These are phyloP conservation scores for Micropterix aruncella DNA, from an alignment of 2,888 invertebrate genomes.

Conservation along the genomic window DNA sequence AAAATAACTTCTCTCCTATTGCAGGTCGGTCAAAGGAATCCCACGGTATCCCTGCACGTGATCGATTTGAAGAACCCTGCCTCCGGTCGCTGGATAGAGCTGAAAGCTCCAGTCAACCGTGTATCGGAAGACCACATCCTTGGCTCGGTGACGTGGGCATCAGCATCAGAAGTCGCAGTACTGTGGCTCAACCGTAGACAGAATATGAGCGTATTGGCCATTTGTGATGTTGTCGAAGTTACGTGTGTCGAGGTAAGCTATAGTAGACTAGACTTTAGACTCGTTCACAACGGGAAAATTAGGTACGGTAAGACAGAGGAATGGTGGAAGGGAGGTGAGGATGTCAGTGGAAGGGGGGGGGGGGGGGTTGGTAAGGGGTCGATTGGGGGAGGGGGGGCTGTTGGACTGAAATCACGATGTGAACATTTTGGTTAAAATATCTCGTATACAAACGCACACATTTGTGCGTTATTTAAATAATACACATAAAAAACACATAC, in stretches of 20 bases:
- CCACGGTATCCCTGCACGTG: constrained; percentile 51
- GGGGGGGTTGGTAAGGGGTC: too few relatives aligned
- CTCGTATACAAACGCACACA: too few relatives aligned
- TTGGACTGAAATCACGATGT: too few relatives aligned
- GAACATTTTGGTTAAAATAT: too few relatives aligned
- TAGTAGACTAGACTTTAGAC: too few relatives aligned
- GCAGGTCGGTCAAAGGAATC: constrained; percentile 61
- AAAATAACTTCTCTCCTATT: constrained; percentile 17
- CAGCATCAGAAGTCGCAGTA: constrained; percentile 47
- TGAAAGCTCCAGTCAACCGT: constrained; percentile 38
- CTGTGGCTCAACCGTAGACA: constrained; percentile 81
- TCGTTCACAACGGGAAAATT: too few relatives aligned
- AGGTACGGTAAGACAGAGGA: too few relatives aligned
- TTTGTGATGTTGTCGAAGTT: constrained; percentile 30
- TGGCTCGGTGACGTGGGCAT: constrained; percentile 61
- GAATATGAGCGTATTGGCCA: constrained; percentile 46
- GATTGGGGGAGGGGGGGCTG: too few relatives aligned
- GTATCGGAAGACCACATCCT: constrained; percentile 50
- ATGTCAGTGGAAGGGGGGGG: too few relatives aligned
- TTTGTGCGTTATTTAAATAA: too few relatives aligned
- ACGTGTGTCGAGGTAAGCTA: constrained; percentile 1
- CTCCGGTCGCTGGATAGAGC: constrained; percentile 20
- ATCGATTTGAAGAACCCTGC: constrained; percentile 32
- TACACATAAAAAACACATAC: too few relatives aligned
- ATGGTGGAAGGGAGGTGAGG: too few relatives aligned